Evolutionary conservation across 1,140 invertebrate species (phyloP).

Genomic region (Brachystomella parvula): DNA sequence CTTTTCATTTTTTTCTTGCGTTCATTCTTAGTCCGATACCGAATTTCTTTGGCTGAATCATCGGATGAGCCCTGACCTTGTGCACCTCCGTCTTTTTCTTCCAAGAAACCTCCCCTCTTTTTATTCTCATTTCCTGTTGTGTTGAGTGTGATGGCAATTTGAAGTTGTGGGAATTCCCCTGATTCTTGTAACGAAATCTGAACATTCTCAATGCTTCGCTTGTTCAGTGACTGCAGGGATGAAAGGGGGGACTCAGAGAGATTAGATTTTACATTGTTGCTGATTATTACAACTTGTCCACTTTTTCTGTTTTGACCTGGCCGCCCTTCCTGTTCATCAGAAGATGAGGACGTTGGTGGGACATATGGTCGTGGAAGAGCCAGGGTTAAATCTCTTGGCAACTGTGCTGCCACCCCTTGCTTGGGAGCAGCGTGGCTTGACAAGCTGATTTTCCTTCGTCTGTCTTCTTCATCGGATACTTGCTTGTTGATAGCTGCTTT

Average conservation of each 20-base stretch:
- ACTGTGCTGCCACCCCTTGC: not conserved
- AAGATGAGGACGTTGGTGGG: slow-evolving; percentile 8
- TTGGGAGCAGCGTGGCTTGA: slow-evolving; percentile 12
- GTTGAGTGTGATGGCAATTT: slow-evolving; percentile 37
- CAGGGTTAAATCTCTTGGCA: slow-evolving; percentile 19
- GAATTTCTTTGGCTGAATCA: slow-evolving; percentile 15
- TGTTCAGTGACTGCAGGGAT: not conserved
- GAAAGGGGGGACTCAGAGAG: not conserved
- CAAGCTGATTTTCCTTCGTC: slow-evolving; percentile 28
- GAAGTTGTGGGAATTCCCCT: slow-evolving; percentile 35
- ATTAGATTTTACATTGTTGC: not conserved
- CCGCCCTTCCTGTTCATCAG: not conserved
- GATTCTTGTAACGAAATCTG: slow-evolving; percentile 36
- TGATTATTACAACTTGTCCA: not conserved
- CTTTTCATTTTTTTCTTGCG: slow-evolving; percentile 72
- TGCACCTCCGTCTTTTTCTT: not conserved
- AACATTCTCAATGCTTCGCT: slow-evolving; percentile 34
- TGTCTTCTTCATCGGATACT: slow-evolving; percentile 41
- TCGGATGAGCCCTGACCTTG: not conserved
- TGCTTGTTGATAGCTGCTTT: slow-evolving; percentile 47
- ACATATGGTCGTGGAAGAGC: slow-evolving; percentile 26
- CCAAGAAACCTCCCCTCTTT: not conserved
- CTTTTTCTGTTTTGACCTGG: not conserved
- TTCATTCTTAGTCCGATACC: slow-evolving; percentile 39
- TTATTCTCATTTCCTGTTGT: slow-evolving; percentile 25